Conservation (phyloP, 2,888 invertebrate genomes). For the Rhamphomyia laevipes region DNA sequence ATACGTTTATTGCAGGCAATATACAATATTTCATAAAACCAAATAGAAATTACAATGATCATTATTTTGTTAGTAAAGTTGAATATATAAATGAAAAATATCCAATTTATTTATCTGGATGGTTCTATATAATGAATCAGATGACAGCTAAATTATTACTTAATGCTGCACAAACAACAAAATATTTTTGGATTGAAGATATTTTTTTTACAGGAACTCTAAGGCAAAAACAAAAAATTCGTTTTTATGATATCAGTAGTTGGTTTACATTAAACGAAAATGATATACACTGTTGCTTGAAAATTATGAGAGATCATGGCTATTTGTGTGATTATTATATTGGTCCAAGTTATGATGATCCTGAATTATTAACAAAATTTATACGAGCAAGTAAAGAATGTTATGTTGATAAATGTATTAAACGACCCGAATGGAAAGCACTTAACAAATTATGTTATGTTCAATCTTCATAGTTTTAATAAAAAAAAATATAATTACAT, state of each 20-base stretch:
- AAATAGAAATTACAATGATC: constrained; percentile 54
- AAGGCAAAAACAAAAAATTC: constrained; percentile 45
- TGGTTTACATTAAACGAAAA: constrained; percentile 61
- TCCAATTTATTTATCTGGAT: constrained; percentile 69
- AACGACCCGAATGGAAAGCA: no score
- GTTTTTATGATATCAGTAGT: constrained; percentile 45
- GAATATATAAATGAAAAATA: constrained; percentile 53
- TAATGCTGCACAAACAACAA: constrained; percentile 41
- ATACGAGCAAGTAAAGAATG: constrained; percentile 50
- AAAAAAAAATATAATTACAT: no score
- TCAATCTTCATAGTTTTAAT: no score
- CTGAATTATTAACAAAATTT: constrained; percentile 53
- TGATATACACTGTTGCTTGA: constrained; percentile 60
- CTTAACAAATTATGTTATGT: no score
- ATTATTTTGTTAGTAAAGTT: constrained; percentile 63
- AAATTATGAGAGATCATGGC: constrained; percentile 43
- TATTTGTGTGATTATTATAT: constrained; percentile 56
- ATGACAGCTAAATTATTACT: constrained; percentile 47
- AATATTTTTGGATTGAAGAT: constrained; percentile 89
- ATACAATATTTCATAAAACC: constrained; percentile 48
- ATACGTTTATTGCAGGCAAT: constrained; percentile 50
- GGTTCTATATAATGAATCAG: constrained; percentile 69
- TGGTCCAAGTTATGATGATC: constrained; percentile 68
- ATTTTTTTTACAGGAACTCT: constrained; percentile 74
- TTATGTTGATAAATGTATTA: constrained; percentile 39